These are phyloP conservation scores for Caranx ignobilis DNA, from an alignment of 2,113 vertebrate genomes.

Conservation along the genomic window DNA sequence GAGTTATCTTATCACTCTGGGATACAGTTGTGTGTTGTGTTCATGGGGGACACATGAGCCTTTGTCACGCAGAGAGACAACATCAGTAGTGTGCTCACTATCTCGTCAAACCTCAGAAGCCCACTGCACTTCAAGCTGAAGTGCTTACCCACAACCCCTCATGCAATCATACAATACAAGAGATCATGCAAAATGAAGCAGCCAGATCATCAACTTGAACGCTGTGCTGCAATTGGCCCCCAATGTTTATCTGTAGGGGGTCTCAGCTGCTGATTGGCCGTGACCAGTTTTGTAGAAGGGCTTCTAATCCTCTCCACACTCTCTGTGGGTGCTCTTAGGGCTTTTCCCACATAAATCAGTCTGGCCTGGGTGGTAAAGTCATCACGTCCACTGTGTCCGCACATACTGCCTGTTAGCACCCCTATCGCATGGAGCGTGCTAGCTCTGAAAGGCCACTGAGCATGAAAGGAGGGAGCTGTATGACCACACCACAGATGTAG, in stretches of 20 bases:
- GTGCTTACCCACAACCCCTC: constrained; percentile 8
- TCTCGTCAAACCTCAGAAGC: constrained; percentile 29
- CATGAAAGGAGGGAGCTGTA: constrained; percentile 40
- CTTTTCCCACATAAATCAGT: constrained; percentile 89
- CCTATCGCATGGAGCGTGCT: constrained; percentile 66
- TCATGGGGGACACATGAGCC: constrained; percentile 10
- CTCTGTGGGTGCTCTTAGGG: constrained; percentile 79
- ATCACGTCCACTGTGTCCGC: constrained; percentile 81
- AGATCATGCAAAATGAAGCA: constrained; percentile 48
- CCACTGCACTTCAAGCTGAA: constrained; percentile 24
- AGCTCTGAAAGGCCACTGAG: constrained; percentile 59
- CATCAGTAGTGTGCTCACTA: constrained; percentile 5
- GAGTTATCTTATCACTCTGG: constrained; percentile 57
- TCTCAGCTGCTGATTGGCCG: constrained; percentile 78
- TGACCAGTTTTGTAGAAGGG: constrained; percentile 76
- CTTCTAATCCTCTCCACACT: constrained; percentile 85
- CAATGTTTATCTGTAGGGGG: constrained; percentile 72
- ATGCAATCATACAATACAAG: constrained; percentile 38
- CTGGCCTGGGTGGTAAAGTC: constrained; percentile 85
- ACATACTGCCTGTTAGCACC: constrained; percentile 78
- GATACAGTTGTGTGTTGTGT: constrained; percentile 25
- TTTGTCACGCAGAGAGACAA: constrained; percentile 16
- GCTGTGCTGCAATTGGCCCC: constrained; percentile 74
- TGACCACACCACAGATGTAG: constrained; percentile 22
- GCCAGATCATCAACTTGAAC: constrained; percentile 35